Conservation (phyloP, 1,140 invertebrate genomes). For the Caligus rogercresseyi region DNA sequence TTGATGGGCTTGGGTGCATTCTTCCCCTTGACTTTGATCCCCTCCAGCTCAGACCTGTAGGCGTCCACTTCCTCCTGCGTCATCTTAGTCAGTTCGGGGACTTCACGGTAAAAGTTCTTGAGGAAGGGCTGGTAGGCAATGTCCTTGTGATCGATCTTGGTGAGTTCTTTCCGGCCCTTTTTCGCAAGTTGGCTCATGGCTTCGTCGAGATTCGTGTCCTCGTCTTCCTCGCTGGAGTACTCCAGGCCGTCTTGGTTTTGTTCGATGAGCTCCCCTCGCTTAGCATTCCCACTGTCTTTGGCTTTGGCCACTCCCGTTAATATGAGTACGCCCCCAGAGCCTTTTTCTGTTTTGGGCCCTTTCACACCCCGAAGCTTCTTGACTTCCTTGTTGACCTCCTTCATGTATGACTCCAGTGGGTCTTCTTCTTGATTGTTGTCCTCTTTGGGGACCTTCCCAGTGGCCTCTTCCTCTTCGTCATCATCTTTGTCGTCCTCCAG, state of each 20-base stretch:
- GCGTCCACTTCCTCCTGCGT: slow-evolving; percentile 65
- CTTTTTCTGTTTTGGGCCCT: slow-evolving; percentile 21
- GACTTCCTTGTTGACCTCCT: slow-evolving; percentile 36
- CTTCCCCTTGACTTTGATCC: slow-evolving; percentile 45
- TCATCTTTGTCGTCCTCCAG: slow-evolving; percentile 3
- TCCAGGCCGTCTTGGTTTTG: slow-evolving; percentile 92
- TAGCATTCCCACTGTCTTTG: slow-evolving; percentile 43
- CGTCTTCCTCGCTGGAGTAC: slow-evolving; percentile 92
- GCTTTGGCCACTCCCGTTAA: slow-evolving; percentile 80
- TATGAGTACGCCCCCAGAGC: slow-evolving; percentile 43
- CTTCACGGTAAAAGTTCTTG: slow-evolving; percentile 88
- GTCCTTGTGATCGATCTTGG: slow-evolving; percentile 66
- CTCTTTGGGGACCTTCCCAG: slow-evolving; percentile 24
- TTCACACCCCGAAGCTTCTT: slow-evolving; percentile 27
- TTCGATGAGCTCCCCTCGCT: slow-evolving; percentile 81
- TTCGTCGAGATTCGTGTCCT: slow-evolving; percentile 68
- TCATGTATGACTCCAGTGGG: slow-evolving; percentile 92
- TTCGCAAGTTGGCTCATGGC: slow-evolving; percentile 70
- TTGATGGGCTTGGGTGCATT: slow-evolving; percentile 87
- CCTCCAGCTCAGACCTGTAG: slow-evolving; percentile 50
- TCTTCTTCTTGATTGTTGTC: slow-evolving; percentile 57
- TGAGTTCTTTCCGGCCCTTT: slow-evolving; percentile 59
- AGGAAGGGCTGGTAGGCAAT: slow-evolving; percentile 72
- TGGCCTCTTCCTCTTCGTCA: slow-evolving; percentile 11
- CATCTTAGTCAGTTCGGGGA: slow-evolving; percentile 74